Base-by-base conservation (phyloP, 2,888 invertebrate species). In the Geotrupes spiniger region DNA sequence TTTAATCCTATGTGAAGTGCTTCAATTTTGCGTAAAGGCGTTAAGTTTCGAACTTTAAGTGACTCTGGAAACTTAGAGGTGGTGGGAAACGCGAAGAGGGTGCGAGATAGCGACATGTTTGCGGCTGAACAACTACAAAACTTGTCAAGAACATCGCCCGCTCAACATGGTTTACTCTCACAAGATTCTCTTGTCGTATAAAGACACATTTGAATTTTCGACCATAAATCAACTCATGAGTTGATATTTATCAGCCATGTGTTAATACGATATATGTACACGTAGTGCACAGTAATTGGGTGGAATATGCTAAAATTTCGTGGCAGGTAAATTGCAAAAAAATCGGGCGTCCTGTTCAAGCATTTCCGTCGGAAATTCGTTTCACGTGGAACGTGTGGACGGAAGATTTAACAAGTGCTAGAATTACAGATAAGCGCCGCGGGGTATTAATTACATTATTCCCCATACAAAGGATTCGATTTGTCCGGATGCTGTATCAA, bases 91-190 rank as follows among this genome's bases (percentile, higher is more conserved):
- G 48, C 42, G 42, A 29, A 37, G 36, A 46, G 46, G 46, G 40
- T 46, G 43, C 25, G 48, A 42, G 53, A 61, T 63, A 67, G 69
- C 66, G 71, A 70, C 70, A 65, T 71, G 71, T 72, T 71, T 71
- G 72, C 66, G 71, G 72, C 69, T 64, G 68, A 69, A 67, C 69
- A 70, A 71, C 66, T 69, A 62, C 63, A 63, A 66, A 70, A 70
- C 68, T 70, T 68, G 67, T 65, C 64, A 62, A 60, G 58, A 64
- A 63, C 64, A 61, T 27, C 40, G n/a, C 33, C 33, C 33, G 12
- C 11, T 33, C 33, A 15, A 15, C 33, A 15, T 15, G 33, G 14
- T 15, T 15, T 33, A 21, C 21, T 33, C 33, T 12, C 12, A 33
- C 33, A 33, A 14, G 14, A 14, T 14, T 33, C 33, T 15, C 33